A percentile compares a stretch with the other conserved stretches of the same genome.
These are phyloP conservation scores for Apis cerana DNA, from an alignment of 1,140 invertebrate genomes.

Conservation along the genomic window DNA sequence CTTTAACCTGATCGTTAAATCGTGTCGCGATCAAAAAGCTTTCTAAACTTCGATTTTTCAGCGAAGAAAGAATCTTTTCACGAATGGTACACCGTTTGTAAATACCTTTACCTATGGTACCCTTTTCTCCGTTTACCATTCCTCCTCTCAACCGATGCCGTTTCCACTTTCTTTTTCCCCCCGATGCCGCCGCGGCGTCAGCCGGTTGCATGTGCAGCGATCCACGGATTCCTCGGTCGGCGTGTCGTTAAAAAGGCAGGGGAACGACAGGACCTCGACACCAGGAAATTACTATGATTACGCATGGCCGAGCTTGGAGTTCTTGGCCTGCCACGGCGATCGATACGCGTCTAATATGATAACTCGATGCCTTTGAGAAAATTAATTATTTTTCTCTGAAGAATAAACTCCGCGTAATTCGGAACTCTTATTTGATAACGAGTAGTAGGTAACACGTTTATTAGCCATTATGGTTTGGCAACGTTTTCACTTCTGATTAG, in stretches of 20 bases:
- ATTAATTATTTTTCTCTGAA: too few relatives aligned
- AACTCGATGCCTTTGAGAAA: background rate
- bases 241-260: conserved; percentile 33
- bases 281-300: conserved; percentile 57
- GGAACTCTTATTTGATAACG: too few relatives aligned
- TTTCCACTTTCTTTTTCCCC: background rate
- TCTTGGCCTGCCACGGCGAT: background rate
- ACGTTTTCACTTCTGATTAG: too few relatives aligned
- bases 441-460: too few relatives aligned
- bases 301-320: conserved; percentile 27
- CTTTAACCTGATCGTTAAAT: too few relatives aligned
- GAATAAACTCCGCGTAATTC: too few relatives aligned
- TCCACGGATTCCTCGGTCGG: conserved; percentile 41
- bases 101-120: conserved; percentile 28
- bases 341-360: background rate
- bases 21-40: too few relatives aligned
- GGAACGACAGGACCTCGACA: conserved; percentile 41
- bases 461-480: too few relatives aligned
- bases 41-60: too few relatives aligned
- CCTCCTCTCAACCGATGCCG: background rate
- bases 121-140: background rate
- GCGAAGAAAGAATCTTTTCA: too few relatives aligned
- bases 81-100: conserved; percentile 31
- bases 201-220: conserved; percentile 44
- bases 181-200: conserved; percentile 3